These are phyloP conservation scores for Hydroisotoma schaefferi DNA, from an alignment of 2,888 invertebrate genomes.

Conservation along the genomic window DNA sequence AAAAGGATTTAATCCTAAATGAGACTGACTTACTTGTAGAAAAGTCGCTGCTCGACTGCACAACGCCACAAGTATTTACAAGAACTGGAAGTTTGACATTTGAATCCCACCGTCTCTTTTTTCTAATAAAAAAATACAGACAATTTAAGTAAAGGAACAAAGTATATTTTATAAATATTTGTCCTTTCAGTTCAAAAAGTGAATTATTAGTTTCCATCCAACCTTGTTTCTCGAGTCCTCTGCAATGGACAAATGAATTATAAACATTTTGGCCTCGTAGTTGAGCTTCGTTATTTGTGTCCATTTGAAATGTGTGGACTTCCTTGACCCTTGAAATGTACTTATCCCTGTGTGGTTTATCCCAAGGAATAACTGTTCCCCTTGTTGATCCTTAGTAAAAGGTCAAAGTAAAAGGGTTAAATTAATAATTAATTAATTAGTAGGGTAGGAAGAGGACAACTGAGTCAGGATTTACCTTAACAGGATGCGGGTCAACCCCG, in stretches of 20 bases:
- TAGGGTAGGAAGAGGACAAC: too few species aligned
- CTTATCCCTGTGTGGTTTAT: slow-evolving; percentile 93
- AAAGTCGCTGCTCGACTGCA: slow-evolving; percentile 95
- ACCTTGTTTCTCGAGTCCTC: slow-evolving; percentile 61
- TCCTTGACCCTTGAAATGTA: slow-evolving; percentile 87
- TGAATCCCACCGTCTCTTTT: slow-evolving; percentile 91
- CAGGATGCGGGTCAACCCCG: slow-evolving; percentile 96
- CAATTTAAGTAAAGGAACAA: not conserved
- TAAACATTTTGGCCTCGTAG: slow-evolving; percentile 97
- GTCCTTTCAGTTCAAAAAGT: too few species aligned
- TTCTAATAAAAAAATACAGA: slow-evolving; percentile 59
- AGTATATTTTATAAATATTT: too few species aligned
- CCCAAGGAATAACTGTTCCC: slow-evolving; percentile 86
- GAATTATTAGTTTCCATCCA: slow-evolving; percentile 12
- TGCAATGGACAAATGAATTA: slow-evolving; percentile 85
- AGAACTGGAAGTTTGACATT: slow-evolving; percentile 85
- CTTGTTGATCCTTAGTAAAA: slow-evolving; percentile 74
- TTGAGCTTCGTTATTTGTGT: slow-evolving; percentile 92
- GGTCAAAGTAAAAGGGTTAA: not conserved
- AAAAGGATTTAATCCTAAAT: not conserved
- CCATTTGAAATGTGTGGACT: slow-evolving; percentile 95
- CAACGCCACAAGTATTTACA: slow-evolving; percentile 97
- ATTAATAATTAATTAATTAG: too few species aligned
- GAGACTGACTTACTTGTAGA: slow-evolving; percentile 79
- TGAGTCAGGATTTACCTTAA: slow-evolving; percentile 83